Conservation (phyloP, 2,113 vertebrate genomes). For the Laticauda laticaudata region DNA sequence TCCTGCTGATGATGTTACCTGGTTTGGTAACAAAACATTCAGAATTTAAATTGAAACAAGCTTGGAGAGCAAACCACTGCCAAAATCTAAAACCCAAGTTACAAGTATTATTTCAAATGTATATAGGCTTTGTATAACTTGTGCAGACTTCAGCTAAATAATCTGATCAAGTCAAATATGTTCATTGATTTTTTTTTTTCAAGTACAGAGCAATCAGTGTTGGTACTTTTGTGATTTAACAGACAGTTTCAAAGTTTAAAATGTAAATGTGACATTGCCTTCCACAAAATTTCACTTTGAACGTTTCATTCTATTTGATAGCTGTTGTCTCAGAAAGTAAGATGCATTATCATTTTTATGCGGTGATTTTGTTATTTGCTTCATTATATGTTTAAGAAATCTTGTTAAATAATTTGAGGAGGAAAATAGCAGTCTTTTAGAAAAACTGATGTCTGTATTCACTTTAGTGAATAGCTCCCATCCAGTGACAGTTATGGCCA, state of each 20-base stretch:
- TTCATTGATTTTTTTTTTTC: slow-evolving; percentile 54
- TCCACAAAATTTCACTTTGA: slow-evolving; percentile 21
- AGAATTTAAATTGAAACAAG: no score
- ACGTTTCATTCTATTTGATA: slow-evolving; percentile 44
- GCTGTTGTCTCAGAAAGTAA: background rate
- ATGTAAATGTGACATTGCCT: background rate
- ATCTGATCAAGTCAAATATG: background rate
- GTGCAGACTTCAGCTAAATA: background rate
- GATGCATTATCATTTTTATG: background rate
- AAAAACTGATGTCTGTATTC: slow-evolving; percentile 16
- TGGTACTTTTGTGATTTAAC: background rate
- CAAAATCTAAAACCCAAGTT: no score
- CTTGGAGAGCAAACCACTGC: no score
- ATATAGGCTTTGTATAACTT: slow-evolving; percentile 1
- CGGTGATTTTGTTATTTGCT: slow-evolving; percentile 29
- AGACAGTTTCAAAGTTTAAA: background rate
- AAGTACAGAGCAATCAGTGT: slow-evolving; percentile 20
- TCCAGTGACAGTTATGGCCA: background rate
- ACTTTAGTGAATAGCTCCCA: slow-evolving; percentile 23
- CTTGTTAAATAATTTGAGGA: slow-evolving; percentile 26
- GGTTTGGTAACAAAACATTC: no score
- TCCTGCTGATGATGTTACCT: no score
- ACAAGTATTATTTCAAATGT: no score
- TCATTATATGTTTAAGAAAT: slow-evolving; percentile 25
- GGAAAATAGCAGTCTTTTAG: slow-evolving; percentile 19